Conservation (phyloP, 2,797 vertebrate genomes). For the Microctenopoma lineatum region DNA sequence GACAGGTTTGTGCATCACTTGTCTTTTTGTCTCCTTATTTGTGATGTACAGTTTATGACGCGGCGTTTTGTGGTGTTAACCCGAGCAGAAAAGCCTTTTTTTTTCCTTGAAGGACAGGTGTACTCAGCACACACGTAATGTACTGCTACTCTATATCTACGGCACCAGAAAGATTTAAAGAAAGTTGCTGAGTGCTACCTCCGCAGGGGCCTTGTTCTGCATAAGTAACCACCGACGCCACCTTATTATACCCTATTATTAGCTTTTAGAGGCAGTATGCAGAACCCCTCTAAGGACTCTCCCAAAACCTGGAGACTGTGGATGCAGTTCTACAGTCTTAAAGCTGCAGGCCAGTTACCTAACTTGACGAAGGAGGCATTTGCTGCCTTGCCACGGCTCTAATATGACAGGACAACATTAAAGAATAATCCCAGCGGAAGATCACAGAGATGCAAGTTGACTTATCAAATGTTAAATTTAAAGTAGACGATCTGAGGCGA, state of each 20-base stretch:
- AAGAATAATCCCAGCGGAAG: no score
- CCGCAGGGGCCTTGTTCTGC: constrained; percentile 26
- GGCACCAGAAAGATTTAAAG: constrained; percentile 14
- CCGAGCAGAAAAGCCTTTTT: constrained; percentile 15
- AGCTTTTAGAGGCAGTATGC: constrained; percentile 30
- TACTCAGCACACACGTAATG: not conserved
- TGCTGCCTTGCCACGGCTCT: constrained; percentile 10
- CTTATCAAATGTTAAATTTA: no score
- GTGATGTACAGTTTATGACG: constrained; percentile 21
- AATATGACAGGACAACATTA: not conserved
- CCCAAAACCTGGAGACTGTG: constrained; percentile 6
- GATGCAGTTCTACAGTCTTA: constrained; percentile 12
- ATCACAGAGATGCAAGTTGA: no score
- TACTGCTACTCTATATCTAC: not conserved
- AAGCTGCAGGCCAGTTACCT: not conserved
- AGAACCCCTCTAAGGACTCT: constrained; percentile 7
- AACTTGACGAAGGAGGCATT: constrained; percentile 12
- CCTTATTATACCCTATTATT: constrained; percentile 41
- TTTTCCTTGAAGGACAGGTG: not conserved
- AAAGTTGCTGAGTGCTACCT: constrained; percentile 18
- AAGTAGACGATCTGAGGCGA: no score
- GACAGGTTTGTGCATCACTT: constrained; percentile 22
- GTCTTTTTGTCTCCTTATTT: constrained; percentile 11
- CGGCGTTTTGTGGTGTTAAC: constrained; percentile 39
- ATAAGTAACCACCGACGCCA: constrained; percentile 27